Evolutionary conservation across 2,888 invertebrate species (phyloP).

Genomic region (Agriopis leucophaearia): DNA sequence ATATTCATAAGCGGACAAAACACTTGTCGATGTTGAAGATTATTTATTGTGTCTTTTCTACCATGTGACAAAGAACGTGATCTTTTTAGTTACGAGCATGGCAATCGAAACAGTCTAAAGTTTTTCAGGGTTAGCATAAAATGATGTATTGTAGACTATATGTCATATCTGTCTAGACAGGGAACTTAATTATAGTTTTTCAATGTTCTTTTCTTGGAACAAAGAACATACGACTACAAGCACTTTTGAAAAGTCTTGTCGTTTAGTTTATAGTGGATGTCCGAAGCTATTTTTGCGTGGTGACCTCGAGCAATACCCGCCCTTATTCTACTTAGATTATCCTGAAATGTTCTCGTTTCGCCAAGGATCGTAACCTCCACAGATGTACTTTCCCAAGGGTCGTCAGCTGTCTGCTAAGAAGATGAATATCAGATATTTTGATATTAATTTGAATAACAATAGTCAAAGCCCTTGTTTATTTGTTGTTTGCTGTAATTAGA

Average conservation of each 20-base stretch:
- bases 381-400: slow-evolving; percentile 43
- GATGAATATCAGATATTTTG: slow-evolving; percentile 44
- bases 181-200: neutral
- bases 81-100: slow-evolving; percentile 3
- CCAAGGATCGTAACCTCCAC: slow-evolving; percentile 25
- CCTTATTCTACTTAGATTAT: slow-evolving; percentile 30
- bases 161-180: slow-evolving; percentile 3
- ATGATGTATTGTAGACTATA: neutral
- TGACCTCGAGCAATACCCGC: neutral
- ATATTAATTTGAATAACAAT: slow-evolving; percentile 45
- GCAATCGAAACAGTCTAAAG: neutral
- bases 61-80: neutral
- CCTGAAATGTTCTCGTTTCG: slow-evolving; percentile 6
- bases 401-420: slow-evolving; percentile 38
- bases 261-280: neutral
- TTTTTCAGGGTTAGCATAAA: neutral
- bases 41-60: slow-evolving; percentile 17
- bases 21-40: slow-evolving; percentile 37
- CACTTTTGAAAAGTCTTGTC: too few species aligned
- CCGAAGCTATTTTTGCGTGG: neutral
- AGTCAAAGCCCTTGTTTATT: slow-evolving; percentile 33
- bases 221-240: too few species aligned
- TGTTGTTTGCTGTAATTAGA: slow-evolving; percentile 36
- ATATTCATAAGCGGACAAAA: slow-evolving; percentile 57
- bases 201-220: neutral